These are phyloP conservation scores for Melanchra persicariae DNA, from an alignment of 2,888 invertebrate species.

Conservation along the genomic window DNA sequence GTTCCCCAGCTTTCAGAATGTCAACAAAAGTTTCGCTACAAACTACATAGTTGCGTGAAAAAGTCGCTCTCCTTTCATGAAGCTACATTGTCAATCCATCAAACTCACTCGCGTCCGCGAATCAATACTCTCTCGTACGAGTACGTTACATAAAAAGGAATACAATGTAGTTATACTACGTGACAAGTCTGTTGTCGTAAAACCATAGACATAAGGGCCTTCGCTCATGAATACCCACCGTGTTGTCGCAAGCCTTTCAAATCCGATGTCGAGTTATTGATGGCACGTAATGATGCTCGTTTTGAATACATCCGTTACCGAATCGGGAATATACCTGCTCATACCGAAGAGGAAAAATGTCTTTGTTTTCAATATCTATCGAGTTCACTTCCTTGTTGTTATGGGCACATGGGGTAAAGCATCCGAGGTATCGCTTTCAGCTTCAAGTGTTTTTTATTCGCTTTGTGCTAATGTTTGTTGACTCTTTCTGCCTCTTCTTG, in stretches of 20 bases:
- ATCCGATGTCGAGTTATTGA: slow-evolving; percentile 73
- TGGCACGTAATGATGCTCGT: slow-evolving; percentile 73
- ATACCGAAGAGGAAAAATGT: slow-evolving; percentile 64
- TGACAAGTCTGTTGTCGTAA: slow-evolving; percentile 73
- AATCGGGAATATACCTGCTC: slow-evolving; percentile 58
- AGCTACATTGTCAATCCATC: slow-evolving; percentile 58
- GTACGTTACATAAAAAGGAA: slow-evolving; percentile 68
- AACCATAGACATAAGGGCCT: slow-evolving; percentile 70
- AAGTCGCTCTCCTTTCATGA: slow-evolving; percentile 27
- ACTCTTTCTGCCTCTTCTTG: slow-evolving; percentile 1
- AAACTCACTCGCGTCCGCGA: slow-evolving; percentile 48
- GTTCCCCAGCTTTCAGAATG: neutral
- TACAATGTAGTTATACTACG: slow-evolving; percentile 68
- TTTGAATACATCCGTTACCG: slow-evolving; percentile 67
- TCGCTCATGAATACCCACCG: slow-evolving; percentile 54
- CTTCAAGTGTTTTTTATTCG: slow-evolving; percentile 37
- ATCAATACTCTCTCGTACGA: slow-evolving; percentile 59
- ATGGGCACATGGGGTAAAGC: slow-evolving; percentile 20
- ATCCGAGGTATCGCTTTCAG: slow-evolving; percentile 38
- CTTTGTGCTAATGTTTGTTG: slow-evolving; percentile 28
- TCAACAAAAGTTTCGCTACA: slow-evolving; percentile 33
- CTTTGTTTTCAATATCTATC: slow-evolving; percentile 66
- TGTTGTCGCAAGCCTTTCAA: slow-evolving; percentile 67
- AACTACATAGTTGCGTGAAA: slow-evolving; percentile 28
- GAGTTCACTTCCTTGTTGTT: slow-evolving; percentile 57